Evolutionary conservation across 2,888 invertebrate genomes (phyloP).

Genomic region (Rotaria macrura): DNA sequence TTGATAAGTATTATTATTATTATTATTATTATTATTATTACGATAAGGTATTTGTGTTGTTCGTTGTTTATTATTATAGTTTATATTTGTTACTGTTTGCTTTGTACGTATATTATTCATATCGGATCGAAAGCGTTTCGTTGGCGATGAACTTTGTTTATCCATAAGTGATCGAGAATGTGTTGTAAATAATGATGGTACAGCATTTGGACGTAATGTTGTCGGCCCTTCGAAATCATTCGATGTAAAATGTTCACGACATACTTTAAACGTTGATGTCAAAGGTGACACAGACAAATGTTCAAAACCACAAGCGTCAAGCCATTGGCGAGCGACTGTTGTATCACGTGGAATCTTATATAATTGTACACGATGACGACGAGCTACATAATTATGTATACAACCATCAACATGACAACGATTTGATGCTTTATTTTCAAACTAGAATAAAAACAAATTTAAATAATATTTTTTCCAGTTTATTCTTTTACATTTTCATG

Average conservation of each 20-base stretch:
- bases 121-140: constrained; percentile 16
- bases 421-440: background rate
- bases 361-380: constrained; percentile 8
- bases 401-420: constrained; percentile 14
- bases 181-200: background rate
- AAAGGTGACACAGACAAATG: background rate
- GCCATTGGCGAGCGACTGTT: background rate
- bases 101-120: background rate
- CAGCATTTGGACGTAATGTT: background rate
- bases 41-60: background rate
- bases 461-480: background rate
- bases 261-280: background rate
- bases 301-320: constrained; percentile 8
- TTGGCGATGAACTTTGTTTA: background rate
- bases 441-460: background rate
- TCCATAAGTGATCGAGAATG: background rate
- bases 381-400: background rate
- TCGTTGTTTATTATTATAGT: background rate
- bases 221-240: background rate
- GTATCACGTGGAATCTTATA: constrained; percentile 16
- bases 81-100: background rate
- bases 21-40: background rate
- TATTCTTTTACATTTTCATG: background rate
- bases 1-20: background rate
- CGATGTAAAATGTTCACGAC: background rate